Evolutionary conservation across 2,888 invertebrate species (phyloP), one percentile per base, ranked within the genome.

Genomic region (Graphium colonna): DNA sequence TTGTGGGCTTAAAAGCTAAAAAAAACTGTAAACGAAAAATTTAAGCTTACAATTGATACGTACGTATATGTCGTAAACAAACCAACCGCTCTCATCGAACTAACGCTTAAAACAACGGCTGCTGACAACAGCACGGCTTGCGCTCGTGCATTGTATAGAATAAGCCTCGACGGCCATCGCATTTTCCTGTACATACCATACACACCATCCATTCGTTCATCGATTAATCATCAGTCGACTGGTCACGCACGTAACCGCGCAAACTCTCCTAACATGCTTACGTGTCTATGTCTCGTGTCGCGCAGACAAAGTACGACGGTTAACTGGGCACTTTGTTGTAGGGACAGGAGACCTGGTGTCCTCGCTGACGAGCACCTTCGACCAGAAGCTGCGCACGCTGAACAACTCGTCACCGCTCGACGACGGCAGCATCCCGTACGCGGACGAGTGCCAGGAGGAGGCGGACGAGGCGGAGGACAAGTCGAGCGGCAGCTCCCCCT

Each of bases 261-360:
- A 55, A 60, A 63, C 57, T 42, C 62, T 59, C 55, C 69, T 83
- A 85, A 84, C 82, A 72, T 66, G 85, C 85, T 84, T 84, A 56
- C 63, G 71, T 75, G 69, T 69, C 65, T 60, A 65, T 66, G 36
- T 36, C 36, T 9, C 13, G 12, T 12, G 12, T 13, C 36, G 36
- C 1, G 36, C 2, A 36, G 36, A 7, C 36, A 36, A 12, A 10
- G 36, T 7, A n/a, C 44, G 21, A 17, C 42, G 42, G 15, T 10
- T 45, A 1, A 40, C 12, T 8, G 47, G 42, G 3, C 17, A 12
- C 39, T 58, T 79, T 80, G 74, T 91, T 91, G 52, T 89, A 96
- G 96, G 95, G 80, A 93, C 95, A 75, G 96, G 96, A 89, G 93
- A 96, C 68, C 90, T 96, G 82, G 94, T 95, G 75, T 92, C 93